Base-by-base conservation (phyloP, 2,888 invertebrate species). In the Hesperia comma region DNA sequence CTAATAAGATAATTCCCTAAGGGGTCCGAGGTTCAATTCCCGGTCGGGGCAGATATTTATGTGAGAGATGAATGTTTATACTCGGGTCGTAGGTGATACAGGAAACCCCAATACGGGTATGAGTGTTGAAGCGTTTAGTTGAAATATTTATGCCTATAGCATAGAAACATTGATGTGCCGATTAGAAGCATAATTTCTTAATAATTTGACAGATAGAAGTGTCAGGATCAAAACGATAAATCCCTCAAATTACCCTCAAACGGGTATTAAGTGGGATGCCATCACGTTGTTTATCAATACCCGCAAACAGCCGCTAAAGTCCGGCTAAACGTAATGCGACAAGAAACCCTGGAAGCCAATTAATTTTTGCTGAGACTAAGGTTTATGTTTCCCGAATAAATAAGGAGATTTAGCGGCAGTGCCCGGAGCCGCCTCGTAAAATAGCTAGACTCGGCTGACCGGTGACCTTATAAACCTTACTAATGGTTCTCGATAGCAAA, bases 351-450 rank as follows among this genome's bases (percentile, higher is more conserved):
- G 82, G 83, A 82, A 84, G 87, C 87, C 90, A 92, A 92, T 92
- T 91, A 92, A 89, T 90, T 90, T 91, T 89, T 88, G 87, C 87
- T 83, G 86, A 87, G 85, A 86, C 86, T 85, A 81, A 84, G 84
- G 84, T 92, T 92, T 92, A 91, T 90, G 90, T 88, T 87, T 83
- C 86, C 84, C 84, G 88, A 88, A 90, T 90, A 91, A 91, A 91
- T 90, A 90, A 91, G 89, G 83, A 90, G 90, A 90, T 91, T 91
- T 90, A 87, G 88, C 87, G 82, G 80, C 83, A 82, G 82, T 82
- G 86, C 82, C 84, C 81, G 80, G 82, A 81, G 84, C 85, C 80
- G 77, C 76, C 86, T 84, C 88, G 82, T 89, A 89, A 90, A 90
- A 85, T 83, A 81, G 84, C 84, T 81, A 78, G 84, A 83, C 87